These are phyloP conservation scores for Nasalis larvatus DNA, from an alignment of 2,113 vertebrate genomes.

Conservation along the genomic window DNA sequence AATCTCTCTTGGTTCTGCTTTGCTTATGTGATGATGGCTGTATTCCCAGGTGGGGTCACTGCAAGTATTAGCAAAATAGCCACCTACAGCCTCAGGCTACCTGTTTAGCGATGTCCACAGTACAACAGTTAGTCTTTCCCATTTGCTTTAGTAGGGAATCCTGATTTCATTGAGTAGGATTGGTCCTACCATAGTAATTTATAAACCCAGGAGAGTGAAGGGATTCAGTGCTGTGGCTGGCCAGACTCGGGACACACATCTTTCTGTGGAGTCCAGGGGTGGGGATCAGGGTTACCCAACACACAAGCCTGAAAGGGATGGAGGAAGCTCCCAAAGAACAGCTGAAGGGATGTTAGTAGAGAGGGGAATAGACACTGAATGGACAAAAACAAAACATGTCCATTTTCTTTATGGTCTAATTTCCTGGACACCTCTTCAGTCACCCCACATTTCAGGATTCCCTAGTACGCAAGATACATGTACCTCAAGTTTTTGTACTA, in stretches of 20 bases:
- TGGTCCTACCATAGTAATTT: background rate
- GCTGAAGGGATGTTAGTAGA: fast-evolving
- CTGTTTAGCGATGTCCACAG: fast-evolving
- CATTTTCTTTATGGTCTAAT: background rate
- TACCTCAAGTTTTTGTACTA: background rate
- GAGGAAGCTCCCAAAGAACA: background rate
- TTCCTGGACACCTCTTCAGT: background rate
- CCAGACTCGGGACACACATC: background rate
- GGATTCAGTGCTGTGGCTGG: background rate
- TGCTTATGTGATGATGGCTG: background rate
- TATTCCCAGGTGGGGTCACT: no score
- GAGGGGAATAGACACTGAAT: fast-evolving
- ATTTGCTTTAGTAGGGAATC: background rate
- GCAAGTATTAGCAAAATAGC: background rate
- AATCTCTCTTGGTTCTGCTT: background rate
- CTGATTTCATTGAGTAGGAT: background rate
- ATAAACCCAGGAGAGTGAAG: background rate
- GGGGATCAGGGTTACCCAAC: background rate
- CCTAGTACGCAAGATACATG: fast-evolving
- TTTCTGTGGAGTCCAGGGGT: background rate
- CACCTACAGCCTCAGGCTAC: no score
- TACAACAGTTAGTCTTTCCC: background rate
- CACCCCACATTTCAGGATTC: background rate
- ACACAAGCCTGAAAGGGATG: no score
- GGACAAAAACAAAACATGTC: background rate